A percentile compares a stretch with the other conserved stretches of the same genome.
Conservation (phyloP, 2,113 vertebrate genomes). For the Ardeotis arabs region DNA sequence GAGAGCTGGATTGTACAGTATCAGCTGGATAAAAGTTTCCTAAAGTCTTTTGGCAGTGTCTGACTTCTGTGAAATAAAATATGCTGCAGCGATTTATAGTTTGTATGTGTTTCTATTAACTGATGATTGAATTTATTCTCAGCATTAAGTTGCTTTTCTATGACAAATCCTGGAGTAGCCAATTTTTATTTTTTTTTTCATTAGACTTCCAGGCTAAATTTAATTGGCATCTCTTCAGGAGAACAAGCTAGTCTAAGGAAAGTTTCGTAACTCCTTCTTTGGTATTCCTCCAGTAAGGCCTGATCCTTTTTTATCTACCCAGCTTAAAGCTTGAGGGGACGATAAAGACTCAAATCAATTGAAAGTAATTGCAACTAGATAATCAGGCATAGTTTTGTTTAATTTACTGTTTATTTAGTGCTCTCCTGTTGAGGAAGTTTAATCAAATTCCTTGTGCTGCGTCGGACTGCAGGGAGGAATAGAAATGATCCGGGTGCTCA, state of each 20-base stretch:
- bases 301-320: neutral
- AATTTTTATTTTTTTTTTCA: neutral
- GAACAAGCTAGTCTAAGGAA: neutral
- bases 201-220: neutral
- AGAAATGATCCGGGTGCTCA: neutral
- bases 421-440: conserved; percentile 26
- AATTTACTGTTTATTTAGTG: conserved; percentile 56
- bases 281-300: conserved; percentile 19
- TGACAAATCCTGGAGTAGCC: neutral
- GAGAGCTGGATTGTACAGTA: neutral
- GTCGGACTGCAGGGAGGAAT: neutral
- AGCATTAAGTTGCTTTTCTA: neutral
- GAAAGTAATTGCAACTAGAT: conserved; percentile 54
- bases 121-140: neutral
- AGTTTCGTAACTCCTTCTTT: neutral
- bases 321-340: conserved; percentile 29
- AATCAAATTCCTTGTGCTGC: conserved; percentile 1
- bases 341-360: conserved; percentile 58
- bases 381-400: conserved; percentile 61
- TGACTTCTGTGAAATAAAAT: neutral
- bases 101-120: neutral
- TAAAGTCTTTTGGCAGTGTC: neutral
- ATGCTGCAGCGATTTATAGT: neutral
- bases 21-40: neutral
- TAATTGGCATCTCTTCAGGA: neutral